Base-by-base conservation (phyloP, 2,797 vertebrate species). In the Glossophaga mutica region DNA sequence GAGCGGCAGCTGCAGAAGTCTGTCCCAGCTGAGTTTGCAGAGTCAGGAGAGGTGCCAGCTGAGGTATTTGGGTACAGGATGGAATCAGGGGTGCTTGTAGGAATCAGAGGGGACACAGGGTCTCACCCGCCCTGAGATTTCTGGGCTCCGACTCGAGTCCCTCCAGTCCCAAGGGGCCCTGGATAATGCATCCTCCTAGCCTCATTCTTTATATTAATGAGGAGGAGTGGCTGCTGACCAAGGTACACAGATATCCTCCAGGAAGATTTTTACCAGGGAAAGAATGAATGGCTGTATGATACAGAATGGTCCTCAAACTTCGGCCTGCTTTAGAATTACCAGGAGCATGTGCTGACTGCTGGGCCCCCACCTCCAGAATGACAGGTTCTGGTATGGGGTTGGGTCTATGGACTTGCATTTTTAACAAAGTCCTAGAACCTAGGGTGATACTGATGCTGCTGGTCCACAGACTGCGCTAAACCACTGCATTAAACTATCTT, bases 81-180 rank as follows among this genome's bases (percentile, higher is more conserved):
- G 91, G 89, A 95, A 94, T 65, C 68, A 88, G 82, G 87, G 95
- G 84, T 94, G 94, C 92, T 97, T 95, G 92, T 88, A 39, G 96
- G 91, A 94, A 92, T 95, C 90, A 92, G 73, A 88, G 93, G 95
- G 96, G 91, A 96, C 89, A 94, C 86, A 46, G 29, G 76, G 89
- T 94, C 94, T 96, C 91, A 74, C 74, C 92, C 93, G 82, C 74
- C 48, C 44, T 14, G 12, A 62, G 87, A 74, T 92, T 92, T 94
- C 94, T 96, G 98, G 94, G 96, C 98, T 96, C 55, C 91, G 96
- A 6, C 98, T 59, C 4, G 67, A 71, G 67, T 98, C 98, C 98
- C 99, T 95, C 87, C 98, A 97, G 96, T 98, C 21, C 98, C 94
- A 4, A 98, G 2, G 87, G 97, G 98, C 85, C 94, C 67, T 91